phyloP scores from a whole-genome alignment of 2,888 invertebrate species.

The Heliconius sara region DNA sequence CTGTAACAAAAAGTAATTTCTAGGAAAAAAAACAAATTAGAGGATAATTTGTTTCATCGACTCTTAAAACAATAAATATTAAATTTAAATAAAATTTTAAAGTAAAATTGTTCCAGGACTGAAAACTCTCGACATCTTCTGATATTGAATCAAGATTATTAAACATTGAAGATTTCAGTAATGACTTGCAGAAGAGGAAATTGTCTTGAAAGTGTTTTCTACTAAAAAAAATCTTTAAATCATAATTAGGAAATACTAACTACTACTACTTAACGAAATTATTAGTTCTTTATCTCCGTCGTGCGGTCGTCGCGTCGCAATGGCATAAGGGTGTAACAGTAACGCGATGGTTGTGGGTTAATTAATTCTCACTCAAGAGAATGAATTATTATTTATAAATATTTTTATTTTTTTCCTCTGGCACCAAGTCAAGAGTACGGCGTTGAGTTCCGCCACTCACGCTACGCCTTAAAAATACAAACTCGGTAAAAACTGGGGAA shows the following conservation, averaged over 20 bases:
- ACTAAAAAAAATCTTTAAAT: not conserved
- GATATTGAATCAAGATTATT: constrained; percentile 39
- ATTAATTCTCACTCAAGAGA: no score
- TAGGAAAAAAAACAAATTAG: not conserved
- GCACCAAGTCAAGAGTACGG: no score
- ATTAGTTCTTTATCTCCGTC: not conserved
- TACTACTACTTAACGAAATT: not conserved
- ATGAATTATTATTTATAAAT: no score
- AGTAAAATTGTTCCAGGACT: constrained; percentile 15
- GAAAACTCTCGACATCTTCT: constrained; percentile 23
- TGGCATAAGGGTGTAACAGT: no score
- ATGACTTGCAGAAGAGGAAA: constrained; percentile 37
- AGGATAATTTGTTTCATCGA: not conserved
- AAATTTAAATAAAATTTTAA: constrained; percentile 5
- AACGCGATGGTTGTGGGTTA: no score
- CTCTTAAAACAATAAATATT: not conserved
- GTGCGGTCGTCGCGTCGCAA: no score
- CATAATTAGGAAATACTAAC: constrained; percentile 8
- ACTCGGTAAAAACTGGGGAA: no score
- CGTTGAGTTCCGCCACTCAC: no score
- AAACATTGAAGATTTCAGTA: constrained; percentile 38
- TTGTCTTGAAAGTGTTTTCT: constrained; percentile 34
- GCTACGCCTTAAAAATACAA: no score
- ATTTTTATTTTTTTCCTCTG: no score
- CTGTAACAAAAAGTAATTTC: not conserved